Percentiles rank a stretch among this genome's conserved stretches.
phyloP scores from a whole-genome alignment of 2,113 vertebrate species.

The Junco hyemalis region DNA sequence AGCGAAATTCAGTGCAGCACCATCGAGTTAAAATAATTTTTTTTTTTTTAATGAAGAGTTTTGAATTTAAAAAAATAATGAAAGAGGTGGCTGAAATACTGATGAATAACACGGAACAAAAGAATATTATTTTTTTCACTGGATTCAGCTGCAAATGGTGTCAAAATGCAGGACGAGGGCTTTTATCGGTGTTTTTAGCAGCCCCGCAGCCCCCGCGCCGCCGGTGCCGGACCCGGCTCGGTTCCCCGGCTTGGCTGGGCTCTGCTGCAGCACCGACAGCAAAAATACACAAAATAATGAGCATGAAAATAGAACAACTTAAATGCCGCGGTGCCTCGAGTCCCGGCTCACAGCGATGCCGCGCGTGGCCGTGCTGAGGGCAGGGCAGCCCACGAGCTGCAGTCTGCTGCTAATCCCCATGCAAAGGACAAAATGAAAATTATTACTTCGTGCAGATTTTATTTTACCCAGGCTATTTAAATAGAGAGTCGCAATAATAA shows the following conservation, averaged over 20 bases:
- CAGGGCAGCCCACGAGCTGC: background rate
- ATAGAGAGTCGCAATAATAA: conserved; percentile 10
- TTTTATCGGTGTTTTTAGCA: background rate
- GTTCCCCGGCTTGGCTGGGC: background rate
- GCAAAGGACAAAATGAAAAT: background rate
- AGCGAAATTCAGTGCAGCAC: background rate
- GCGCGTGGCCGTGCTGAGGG: background rate
- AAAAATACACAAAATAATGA: background rate
- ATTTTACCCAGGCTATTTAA: conserved; percentile 10
- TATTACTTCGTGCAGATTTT: background rate
- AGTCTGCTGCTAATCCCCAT: rapidly evolving
- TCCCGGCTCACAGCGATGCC: rapidly evolving
- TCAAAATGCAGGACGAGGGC: background rate
- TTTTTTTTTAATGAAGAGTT: background rate
- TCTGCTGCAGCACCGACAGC: background rate
- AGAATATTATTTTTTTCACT: background rate
- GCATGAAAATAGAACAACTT: rapidly evolving
- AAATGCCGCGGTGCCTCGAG: rapidly evolving
- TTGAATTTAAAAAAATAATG: background rate
- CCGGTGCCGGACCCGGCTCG: background rate
- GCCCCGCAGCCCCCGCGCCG: background rate
- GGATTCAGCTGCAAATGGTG: background rate
- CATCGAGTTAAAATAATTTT: background rate
- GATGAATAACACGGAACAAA: background rate
- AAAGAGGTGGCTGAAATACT: background rate